A percentile compares a stretch with the other conserved stretches of the same genome.
These are phyloP conservation scores for Melospiza melodia DNA, from an alignment of 2,113 vertebrate genomes.

Conservation along the genomic window DNA sequence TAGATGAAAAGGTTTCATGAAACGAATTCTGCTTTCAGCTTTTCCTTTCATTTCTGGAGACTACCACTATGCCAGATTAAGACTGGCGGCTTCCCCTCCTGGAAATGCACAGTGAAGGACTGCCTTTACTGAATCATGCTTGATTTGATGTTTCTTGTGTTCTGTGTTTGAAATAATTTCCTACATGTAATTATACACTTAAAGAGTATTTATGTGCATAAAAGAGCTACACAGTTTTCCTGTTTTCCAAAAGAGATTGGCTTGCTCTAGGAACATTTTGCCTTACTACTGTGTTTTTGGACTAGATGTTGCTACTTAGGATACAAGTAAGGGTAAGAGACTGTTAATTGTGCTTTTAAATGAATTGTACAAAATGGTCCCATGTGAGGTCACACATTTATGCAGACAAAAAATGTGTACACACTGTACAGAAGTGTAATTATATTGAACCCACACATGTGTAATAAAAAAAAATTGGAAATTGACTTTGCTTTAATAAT, in stretches of 20 bases:
- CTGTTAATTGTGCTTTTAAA: background rate
- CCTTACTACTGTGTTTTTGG: background rate
- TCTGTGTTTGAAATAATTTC: conserved; percentile 55
- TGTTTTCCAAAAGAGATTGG: conserved; percentile 31
- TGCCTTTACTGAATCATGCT: conserved; percentile 46
- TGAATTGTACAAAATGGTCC: background rate
- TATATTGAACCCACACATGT: background rate
- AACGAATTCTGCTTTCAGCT: background rate
- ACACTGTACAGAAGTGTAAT: background rate
- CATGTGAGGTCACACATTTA: background rate
- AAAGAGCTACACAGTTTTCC: conserved; percentile 7
- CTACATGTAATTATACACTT: conserved; percentile 51
- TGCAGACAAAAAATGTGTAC: background rate
- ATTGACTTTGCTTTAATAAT: background rate
- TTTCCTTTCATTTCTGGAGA: conserved; percentile 37
- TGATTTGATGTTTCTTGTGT: conserved; percentile 43
- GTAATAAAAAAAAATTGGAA: background rate
- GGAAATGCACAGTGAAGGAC: conserved; percentile 5
- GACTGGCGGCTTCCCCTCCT: background rate
- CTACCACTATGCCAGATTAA: background rate
- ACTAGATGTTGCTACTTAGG: background rate
- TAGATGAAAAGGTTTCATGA: conserved; percentile 12
- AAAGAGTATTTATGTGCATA: conserved; percentile 32
- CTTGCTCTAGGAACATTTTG: conserved; percentile 1
- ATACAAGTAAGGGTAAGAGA: background rate